These are phyloP conservation scores for Channa argus DNA, from an alignment of 2,113 vertebrate species.

Conservation along the genomic window DNA sequence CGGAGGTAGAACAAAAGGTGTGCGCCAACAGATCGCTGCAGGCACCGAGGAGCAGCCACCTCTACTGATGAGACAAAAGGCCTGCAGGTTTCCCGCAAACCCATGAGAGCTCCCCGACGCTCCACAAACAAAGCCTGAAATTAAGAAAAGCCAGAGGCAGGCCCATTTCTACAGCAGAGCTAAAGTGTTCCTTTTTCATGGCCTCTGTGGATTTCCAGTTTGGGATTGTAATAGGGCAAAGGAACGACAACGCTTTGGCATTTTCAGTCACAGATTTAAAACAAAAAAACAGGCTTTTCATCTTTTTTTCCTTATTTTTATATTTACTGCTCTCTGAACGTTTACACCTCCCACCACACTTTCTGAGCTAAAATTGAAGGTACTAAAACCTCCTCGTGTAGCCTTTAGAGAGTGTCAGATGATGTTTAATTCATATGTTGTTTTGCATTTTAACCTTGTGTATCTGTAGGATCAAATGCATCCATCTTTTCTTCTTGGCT, in stretches of 20 bases:
- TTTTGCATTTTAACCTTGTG: conserved; percentile 67
- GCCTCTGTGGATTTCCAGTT: conserved; percentile 67
- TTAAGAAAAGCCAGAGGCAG: conserved; percentile 80
- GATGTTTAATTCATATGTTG: conserved; percentile 74
- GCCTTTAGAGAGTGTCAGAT: conserved; percentile 46
- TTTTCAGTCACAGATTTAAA: conserved; percentile 58
- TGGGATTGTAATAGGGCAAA: conserved; percentile 51
- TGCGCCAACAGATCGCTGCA: conserved; percentile 65
- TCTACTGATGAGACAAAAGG: conserved; percentile 79
- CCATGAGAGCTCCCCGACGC: conserved; percentile 72
- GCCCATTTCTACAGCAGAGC: conserved; percentile 70
- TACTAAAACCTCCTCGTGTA: conserved; percentile 54
- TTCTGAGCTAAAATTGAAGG: conserved; percentile 56
- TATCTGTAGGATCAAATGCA: conserved; percentile 55
- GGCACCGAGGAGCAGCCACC: conserved; percentile 71
- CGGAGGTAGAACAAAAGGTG: conserved; percentile 71
- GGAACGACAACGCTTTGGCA: conserved; percentile 29
- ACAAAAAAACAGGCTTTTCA: conserved; percentile 45
- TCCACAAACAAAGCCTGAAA: conserved; percentile 84
- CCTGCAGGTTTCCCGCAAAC: conserved; percentile 77
- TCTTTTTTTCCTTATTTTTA: background rate
- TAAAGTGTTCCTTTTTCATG: conserved; percentile 76
- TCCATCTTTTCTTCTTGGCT: conserved; percentile 44
- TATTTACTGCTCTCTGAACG: conserved; percentile 20
- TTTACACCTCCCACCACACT: conserved; percentile 58